Base-by-base conservation (phyloP, 2,888 invertebrate genomes). In the Chymomyza procnemis region DNA sequence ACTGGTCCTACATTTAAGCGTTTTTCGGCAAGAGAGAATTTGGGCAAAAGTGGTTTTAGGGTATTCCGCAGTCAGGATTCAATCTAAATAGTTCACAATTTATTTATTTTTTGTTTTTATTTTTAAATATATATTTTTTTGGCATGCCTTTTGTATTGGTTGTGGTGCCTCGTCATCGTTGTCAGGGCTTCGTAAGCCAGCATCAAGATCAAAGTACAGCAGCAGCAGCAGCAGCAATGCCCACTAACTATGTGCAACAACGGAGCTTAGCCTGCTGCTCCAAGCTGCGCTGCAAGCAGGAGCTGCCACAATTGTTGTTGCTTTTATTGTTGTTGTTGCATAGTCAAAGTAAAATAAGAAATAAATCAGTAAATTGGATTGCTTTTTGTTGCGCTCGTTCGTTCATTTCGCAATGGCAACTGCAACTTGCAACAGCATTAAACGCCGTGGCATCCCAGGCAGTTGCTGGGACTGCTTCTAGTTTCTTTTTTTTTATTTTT, bases 311-410 rank as follows among this genome's bases (percentile, higher is more conserved):
- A 76, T 79, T 74, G 79, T 79, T 79, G 64, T 74, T 61, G 73
- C 58, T 71, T 66, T 63, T 65, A 58, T 48, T 66, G 62, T 48
- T 61, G 54, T 52, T 59, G 73, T 75, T 80, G 83, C 84, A 83
- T 85, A 85, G 86, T 79, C 76, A 85, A 87, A 84, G 82, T 85
- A 87, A 85, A 85, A 82, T 81, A 85, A 82, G 87, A 86, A 86
- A 88, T 86, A 86, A 86, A 88, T 88, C 86, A 88, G 87, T 84
- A 79, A 86, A 86, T 88, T 86, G 82, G 83, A 80, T 84, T 79
- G 85, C 82, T 79, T 81, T 81, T 78, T 85, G 83, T 76, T 71
- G 72, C 68, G 79, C 72, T 79, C 80, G 71, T 76, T 80, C 79
- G 78, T 72, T 76, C 80, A 85, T 78, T 79, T 82, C 69, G 73